Evolutionary conservation across 2,113 vertebrate species (phyloP).

Genomic region (Gnathochromis pfefferi): DNA sequence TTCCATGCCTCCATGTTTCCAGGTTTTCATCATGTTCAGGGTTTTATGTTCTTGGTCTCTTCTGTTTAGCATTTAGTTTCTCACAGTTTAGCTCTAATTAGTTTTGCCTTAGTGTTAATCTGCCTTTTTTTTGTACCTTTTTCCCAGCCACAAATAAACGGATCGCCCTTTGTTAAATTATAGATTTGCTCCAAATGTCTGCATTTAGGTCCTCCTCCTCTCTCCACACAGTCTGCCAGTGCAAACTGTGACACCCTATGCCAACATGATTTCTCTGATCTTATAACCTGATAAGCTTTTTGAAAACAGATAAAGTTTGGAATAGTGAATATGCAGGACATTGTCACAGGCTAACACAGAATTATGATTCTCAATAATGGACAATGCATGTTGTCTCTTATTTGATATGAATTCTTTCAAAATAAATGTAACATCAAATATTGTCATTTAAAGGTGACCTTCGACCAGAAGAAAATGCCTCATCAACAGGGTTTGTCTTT

Average conservation of each 20-base stretch:
- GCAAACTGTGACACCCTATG: not conserved
- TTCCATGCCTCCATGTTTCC: not conserved
- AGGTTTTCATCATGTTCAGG: fast-evolving
- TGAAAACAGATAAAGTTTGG: not conserved
- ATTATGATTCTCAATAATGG: not conserved
- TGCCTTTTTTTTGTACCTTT: not conserved
- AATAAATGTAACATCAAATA: not conserved
- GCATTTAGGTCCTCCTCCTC: not conserved
- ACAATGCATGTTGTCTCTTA: not conserved
- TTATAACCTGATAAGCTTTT: not conserved
- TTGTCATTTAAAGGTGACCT: not conserved
- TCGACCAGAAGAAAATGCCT: not conserved
- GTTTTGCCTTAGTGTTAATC: not conserved
- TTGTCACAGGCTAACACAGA: not conserved
- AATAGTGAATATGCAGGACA: not conserved
- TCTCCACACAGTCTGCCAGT: not conserved
- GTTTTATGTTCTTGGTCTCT: not conserved
- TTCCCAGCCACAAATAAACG: not conserved
- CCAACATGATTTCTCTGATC: not conserved
- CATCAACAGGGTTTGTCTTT: not conserved
- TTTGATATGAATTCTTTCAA: not conserved
- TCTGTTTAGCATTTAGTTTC: not conserved
- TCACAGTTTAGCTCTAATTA: not conserved
- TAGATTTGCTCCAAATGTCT: not conserved
- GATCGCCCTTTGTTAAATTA: not conserved